phyloP scores from a whole-genome alignment of 2,797 vertebrate species.

The Bradypus variegatus region DNA sequence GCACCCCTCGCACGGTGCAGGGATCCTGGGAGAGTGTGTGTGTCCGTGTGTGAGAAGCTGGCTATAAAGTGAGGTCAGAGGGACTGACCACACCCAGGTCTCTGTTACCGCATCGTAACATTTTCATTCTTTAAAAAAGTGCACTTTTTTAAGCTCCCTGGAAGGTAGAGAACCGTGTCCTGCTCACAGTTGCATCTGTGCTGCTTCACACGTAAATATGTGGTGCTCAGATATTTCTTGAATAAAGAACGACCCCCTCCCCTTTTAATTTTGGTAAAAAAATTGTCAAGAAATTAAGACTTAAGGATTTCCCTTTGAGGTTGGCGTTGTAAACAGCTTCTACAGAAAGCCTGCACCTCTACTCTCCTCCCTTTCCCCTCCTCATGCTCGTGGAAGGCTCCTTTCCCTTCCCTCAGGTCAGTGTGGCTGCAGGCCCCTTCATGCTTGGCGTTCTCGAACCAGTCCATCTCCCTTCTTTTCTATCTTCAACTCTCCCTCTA shows the following conservation, averaged over 20 bases:
- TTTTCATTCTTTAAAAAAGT: not conserved
- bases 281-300: not conserved
- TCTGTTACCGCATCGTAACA: not conserved
- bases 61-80: rapidly evolving
- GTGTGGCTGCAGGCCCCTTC: not conserved
- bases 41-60: too few relatives aligned
- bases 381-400: rapidly evolving
- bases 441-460: not conserved
- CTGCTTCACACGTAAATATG: not conserved
- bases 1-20: rapidly evolving
- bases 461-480: not conserved
- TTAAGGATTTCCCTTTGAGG: not conserved
- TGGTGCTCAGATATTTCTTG: not conserved
- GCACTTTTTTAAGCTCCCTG: not conserved
- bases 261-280: not conserved
- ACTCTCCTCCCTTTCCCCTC: not conserved
- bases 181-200: not conserved
- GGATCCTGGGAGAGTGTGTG: not conserved
- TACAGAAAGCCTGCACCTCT: too few relatives aligned
- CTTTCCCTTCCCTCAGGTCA: not conserved
- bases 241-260: rapidly evolving
- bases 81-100: rapidly evolving
- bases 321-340: too few relatives aligned
- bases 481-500: not conserved
- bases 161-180: not conserved